Conservation (phyloP, 37 sponge, comb jelly and placozoan species). For the Diacarnus erythraeanus region DNA sequence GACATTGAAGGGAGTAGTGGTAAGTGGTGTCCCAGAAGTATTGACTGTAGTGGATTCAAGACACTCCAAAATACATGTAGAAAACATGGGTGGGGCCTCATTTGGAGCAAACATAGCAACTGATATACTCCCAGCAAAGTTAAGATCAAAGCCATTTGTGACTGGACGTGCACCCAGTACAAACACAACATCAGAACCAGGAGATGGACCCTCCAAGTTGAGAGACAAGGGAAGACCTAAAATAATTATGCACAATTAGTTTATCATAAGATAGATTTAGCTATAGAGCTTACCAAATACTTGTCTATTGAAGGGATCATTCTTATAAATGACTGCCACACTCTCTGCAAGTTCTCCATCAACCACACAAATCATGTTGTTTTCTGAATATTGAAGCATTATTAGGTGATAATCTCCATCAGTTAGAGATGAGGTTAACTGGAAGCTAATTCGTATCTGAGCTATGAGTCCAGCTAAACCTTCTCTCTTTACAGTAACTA, state of each 20-base stretch:
- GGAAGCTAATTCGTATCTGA: conserved; percentile 58
- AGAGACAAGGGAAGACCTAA: conserved; percentile 44
- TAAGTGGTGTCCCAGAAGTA: conserved; percentile 23
- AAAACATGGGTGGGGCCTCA: conserved; percentile 34
- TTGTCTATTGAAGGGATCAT: conserved; percentile 36
- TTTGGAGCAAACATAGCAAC: conserved; percentile 27
- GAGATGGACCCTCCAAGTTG: conserved; percentile 54
- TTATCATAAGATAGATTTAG: not conserved
- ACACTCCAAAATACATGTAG: conserved; percentile 53
- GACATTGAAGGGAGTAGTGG: conserved; percentile 39
- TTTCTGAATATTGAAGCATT: conserved; percentile 38
- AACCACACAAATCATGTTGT: conserved; percentile 39
- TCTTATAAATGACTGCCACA: conserved; percentile 43
- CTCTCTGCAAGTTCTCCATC: conserved; percentile 39
- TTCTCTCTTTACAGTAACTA: conserved; percentile 43
- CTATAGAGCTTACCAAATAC: conserved; percentile 31
- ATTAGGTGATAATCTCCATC: conserved; percentile 71
- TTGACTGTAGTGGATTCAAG: conserved; percentile 40
- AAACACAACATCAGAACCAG: conserved; percentile 16
- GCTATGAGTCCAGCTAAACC: conserved; percentile 33
- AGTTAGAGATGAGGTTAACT: conserved; percentile 30
- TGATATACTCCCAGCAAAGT: conserved; percentile 37
- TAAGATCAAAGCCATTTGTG: conserved; percentile 34
- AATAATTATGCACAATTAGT: not conserved
- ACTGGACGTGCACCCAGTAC: conserved; percentile 63